These are phyloP conservation scores for Drosophila ficusphila DNA, from an alignment of 1,140 invertebrate species.

Conservation along the genomic window DNA sequence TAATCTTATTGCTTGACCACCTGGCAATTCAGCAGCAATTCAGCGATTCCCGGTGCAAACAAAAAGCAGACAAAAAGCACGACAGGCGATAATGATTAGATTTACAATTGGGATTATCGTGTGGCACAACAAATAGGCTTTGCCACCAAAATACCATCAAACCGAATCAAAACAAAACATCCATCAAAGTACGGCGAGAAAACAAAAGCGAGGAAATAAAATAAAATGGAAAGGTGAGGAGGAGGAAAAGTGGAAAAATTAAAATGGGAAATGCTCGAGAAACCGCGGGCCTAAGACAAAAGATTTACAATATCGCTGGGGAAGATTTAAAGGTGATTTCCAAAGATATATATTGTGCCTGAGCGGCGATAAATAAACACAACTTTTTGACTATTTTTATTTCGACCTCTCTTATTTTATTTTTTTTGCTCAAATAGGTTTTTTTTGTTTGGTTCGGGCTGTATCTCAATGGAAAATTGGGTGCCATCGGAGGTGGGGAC, in stretches of 20 bases:
- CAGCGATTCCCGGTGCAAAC: background rate
- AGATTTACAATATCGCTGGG: constrained; percentile 83
- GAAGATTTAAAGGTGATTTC: constrained; percentile 83
- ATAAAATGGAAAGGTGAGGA: constrained; percentile 5
- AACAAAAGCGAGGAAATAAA: constrained; percentile 39
- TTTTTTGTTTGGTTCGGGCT: constrained; percentile 11
- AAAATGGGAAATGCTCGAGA: constrained; percentile 44
- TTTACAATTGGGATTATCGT: constrained; percentile 42
- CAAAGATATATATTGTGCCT: constrained; percentile 83
- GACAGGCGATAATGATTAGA: constrained; percentile 33
- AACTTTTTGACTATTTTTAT: constrained; percentile 61
- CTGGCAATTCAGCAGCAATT: background rate
- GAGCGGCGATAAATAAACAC: constrained; percentile 81
- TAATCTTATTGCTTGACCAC: too few species aligned
- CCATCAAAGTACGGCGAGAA: constrained; percentile 54
- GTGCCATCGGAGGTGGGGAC: background rate
- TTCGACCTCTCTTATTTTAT: constrained; percentile 31
- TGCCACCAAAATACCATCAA: constrained; percentile 71
- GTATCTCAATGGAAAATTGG: background rate
- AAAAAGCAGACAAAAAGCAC: background rate
- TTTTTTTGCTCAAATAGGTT: constrained; percentile 67
- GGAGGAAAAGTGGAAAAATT: constrained; percentile 21
- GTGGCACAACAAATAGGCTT: constrained; percentile 28
- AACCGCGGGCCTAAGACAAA: constrained; percentile 73
- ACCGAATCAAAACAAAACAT: constrained; percentile 82